Evolutionary conservation across 2,113 vertebrate species (phyloP).

Genomic region (Malurus cyaneus): DNA sequence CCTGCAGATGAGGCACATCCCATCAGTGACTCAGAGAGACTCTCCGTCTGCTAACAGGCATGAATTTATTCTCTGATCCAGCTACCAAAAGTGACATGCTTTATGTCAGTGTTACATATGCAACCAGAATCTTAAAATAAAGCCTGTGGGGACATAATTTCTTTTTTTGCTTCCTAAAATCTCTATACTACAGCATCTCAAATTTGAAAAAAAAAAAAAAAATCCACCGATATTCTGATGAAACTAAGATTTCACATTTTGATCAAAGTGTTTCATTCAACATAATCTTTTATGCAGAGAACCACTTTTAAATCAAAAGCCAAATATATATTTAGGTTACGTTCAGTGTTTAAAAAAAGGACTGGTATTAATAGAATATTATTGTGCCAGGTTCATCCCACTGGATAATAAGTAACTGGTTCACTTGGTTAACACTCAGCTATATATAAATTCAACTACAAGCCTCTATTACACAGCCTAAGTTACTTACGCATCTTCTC

Average conservation of each 20-base stretch:
- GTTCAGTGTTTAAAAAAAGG: neutral
- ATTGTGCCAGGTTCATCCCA: neutral
- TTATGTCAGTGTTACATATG: conserved; percentile 4
- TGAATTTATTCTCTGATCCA: conserved; percentile 14
- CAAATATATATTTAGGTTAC: neutral
- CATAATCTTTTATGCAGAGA: neutral
- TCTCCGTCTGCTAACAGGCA: neutral
- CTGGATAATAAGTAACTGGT: neutral
- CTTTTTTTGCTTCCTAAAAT: neutral
- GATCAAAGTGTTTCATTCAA: neutral
- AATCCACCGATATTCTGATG: neutral
- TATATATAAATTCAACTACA: neutral
- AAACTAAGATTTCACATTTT: neutral
- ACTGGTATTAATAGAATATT: neutral
- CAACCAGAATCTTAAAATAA: conserved; percentile 34
- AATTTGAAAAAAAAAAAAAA: neutral
- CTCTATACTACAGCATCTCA: neutral
- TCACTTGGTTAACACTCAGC: neutral
- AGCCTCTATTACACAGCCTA: neutral
- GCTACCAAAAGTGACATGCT: conserved; percentile 26
- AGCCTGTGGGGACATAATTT: neutral
- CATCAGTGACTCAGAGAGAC: neutral
- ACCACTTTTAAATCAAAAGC: neutral
- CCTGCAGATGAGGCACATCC: conserved; percentile 45
- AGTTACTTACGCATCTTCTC: neutral